phyloP scores from a whole-genome alignment of 2,113 vertebrate species.

The Dermatemys mawii region DNA sequence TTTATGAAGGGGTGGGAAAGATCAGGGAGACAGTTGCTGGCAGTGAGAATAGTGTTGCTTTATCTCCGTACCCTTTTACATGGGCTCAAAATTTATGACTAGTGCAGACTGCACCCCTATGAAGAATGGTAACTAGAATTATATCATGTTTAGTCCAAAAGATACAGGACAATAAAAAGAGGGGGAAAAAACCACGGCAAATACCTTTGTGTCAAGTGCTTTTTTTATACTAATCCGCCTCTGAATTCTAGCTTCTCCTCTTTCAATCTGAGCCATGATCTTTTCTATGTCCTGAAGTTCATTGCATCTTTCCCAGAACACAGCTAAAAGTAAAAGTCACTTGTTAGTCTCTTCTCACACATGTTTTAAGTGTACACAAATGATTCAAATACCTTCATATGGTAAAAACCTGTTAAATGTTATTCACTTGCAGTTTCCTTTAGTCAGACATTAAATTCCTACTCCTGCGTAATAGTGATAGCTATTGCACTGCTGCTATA shows the following conservation, averaged over 20 bases:
- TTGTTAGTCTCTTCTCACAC: neutral
- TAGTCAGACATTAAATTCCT: neutral
- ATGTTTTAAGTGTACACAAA: neutral
- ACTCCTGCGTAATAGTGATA: neutral
- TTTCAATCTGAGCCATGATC: slow-evolving; percentile 99
- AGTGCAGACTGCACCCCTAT: neutral
- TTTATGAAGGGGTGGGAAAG: neutral
- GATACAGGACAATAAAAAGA: neutral
- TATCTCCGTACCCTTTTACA: neutral
- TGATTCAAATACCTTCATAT: neutral
- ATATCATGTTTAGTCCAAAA: accelerated
- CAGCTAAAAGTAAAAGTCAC: slow-evolving; percentile 79
- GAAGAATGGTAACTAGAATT: neutral
- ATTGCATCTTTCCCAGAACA: slow-evolving; percentile 99
- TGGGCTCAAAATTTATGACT: neutral
- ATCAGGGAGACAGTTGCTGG: neutral
- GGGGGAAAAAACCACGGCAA: neutral
- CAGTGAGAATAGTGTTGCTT: neutral
- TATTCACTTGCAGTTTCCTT: neutral
- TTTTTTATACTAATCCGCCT: slow-evolving; percentile 99
- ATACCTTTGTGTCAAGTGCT: slow-evolving; percentile 96
- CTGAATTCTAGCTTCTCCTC: slow-evolving; percentile 98
- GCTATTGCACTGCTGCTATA: neutral
- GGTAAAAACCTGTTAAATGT: neutral
- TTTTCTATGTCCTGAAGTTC: slow-evolving; percentile 99